These are phyloP conservation scores for Allacma fusca DNA, from an alignment of 2,888 invertebrate species.

Conservation along the genomic window DNA sequence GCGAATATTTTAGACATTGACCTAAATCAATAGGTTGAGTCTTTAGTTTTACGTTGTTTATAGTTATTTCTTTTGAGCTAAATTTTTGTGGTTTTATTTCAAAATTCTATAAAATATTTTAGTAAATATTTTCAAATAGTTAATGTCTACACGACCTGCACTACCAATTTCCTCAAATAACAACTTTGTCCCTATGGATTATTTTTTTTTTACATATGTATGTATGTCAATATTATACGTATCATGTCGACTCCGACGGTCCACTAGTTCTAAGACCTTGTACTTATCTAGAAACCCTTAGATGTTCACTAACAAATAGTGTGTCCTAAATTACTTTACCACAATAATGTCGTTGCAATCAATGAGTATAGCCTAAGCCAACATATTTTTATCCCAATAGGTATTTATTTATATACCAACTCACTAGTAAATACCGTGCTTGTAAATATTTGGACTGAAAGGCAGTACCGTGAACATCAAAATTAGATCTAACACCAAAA, in stretches of 20 bases:
- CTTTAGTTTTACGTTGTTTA: constrained; percentile 10
- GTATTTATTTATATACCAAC: not conserved
- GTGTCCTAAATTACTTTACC: too few relatives aligned
- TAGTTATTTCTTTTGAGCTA: not conserved
- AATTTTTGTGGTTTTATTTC: not conserved
- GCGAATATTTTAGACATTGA: constrained; percentile 38
- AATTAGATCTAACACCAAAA: not conserved
- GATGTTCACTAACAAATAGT: too few relatives aligned
- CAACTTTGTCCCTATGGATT: too few relatives aligned
- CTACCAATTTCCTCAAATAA: not conserved
- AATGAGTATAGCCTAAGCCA: not conserved
- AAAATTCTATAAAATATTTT: not conserved
- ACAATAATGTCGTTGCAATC: too few relatives aligned
- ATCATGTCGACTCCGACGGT: too few relatives aligned
- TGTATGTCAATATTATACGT: too few relatives aligned
- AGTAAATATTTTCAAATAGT: not conserved
- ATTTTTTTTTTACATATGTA: too few relatives aligned
- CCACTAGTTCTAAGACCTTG: too few relatives aligned
- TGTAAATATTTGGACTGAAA: not conserved
- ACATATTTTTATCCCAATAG: too few relatives aligned
- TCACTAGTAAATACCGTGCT: constrained; percentile 1
- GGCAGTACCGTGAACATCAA: constrained; percentile 12
- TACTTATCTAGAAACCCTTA: too few relatives aligned
- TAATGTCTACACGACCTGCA: not conserved
- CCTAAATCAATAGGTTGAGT: constrained; percentile 21